Evolutionary conservation across 2,797 vertebrate species (phyloP).

Genomic region (Percopsis omiscomaycus): DNA sequence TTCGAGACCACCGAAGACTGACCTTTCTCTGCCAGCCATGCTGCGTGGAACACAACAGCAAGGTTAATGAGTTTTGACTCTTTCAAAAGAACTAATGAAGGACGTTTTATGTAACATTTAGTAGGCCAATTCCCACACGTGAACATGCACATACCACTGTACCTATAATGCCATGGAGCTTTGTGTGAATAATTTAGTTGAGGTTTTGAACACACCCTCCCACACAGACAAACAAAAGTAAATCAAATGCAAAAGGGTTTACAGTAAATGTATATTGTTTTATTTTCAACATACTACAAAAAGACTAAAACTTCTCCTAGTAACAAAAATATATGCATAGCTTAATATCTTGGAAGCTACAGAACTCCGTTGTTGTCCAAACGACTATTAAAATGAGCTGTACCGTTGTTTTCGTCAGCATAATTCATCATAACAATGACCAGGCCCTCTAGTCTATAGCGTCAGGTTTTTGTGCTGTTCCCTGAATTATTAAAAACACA

Average conservation of each 20-base stretch:
- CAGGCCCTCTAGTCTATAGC: constrained; percentile 18
- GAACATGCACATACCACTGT: constrained; percentile 11
- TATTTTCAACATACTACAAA: not conserved
- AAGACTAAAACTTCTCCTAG: not conserved
- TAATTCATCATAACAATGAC: too few relatives aligned
- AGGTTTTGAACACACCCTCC: constrained; percentile 11
- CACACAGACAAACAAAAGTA: constrained; percentile 9
- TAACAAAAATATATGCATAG: too few relatives aligned
- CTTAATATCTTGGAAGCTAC: too few relatives aligned
- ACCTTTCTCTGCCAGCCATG: not conserved
- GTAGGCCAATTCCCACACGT: constrained; percentile 3
- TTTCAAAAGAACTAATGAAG: not conserved
- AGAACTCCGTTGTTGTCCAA: too few relatives aligned
- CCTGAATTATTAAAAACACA: constrained; percentile 64
- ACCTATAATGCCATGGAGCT: constrained; percentile 18
- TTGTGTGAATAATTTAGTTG: constrained; percentile 65
- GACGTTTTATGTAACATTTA: too few relatives aligned
- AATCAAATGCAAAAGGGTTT: constrained; percentile 28
- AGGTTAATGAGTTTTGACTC: not conserved
- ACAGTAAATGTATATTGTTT: not conserved
- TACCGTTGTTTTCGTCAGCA: too few relatives aligned
- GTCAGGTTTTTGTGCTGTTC: constrained; percentile 42
- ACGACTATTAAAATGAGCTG: too few relatives aligned
- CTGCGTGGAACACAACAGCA: constrained; percentile 18
- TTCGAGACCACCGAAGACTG: constrained; percentile 6